These are phyloP conservation scores for Neodiprion fabricii DNA, from an alignment of 1,140 invertebrate genomes.

Conservation along the genomic window DNA sequence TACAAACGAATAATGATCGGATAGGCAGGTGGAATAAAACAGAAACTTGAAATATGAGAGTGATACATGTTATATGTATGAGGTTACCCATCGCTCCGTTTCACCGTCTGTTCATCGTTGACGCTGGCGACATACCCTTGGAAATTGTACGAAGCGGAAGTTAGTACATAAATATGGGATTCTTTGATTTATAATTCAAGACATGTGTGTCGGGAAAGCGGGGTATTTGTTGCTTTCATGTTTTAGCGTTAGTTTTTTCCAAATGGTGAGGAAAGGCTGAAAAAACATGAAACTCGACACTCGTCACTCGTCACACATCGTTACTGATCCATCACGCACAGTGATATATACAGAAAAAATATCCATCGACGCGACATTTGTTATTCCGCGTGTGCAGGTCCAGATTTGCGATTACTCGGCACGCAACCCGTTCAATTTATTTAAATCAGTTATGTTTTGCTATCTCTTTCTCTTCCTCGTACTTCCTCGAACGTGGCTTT, in stretches of 20 bases:
- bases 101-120: background rate
- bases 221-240: background rate
- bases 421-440: background rate
- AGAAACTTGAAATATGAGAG: no score
- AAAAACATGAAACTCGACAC: background rate
- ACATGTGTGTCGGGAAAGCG: background rate
- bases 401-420: background rate
- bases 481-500: background rate
- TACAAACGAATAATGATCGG: no score
- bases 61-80: no score
- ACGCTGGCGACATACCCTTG: background rate
- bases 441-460: background rate
- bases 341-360: background rate
- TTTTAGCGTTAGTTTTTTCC: background rate
- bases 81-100: no score
- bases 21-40: no score
- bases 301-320: background rate
- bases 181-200: background rate
- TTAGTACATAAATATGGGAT: slow-evolving; percentile 1
- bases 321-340: background rate
- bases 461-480: background rate
- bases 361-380: background rate
- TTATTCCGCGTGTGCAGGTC: background rate
- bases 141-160: background rate
- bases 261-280: no score